Percentiles rank a stretch among this genome's conserved stretches.
Evolutionary conservation across 2,888 invertebrate genomes (phyloP).

Genomic region (Brachylomia viminalis): DNA sequence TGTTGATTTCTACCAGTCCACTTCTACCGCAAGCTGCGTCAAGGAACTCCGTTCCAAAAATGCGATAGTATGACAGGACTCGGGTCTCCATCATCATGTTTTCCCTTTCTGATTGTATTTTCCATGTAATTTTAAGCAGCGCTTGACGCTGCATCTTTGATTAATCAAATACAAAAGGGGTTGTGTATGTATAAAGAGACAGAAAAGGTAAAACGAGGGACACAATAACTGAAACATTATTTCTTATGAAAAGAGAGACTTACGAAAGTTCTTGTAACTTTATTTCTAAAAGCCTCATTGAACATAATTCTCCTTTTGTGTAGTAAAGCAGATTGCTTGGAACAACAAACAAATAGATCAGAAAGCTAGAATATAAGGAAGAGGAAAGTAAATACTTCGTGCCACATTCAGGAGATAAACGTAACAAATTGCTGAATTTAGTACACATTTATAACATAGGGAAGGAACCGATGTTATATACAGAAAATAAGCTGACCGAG

Average conservation of each 20-base stretch:
- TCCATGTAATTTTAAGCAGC: background rate
- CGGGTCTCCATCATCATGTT: background rate
- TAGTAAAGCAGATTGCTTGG: slow-evolving; percentile 25
- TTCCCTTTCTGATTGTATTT: background rate
- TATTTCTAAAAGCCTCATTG: slow-evolving; percentile 41
- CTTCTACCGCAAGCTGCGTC: background rate
- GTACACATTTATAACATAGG: slow-evolving; percentile 8
- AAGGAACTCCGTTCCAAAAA: background rate
- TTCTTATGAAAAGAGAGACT: slow-evolving; percentile 21
- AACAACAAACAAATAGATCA: slow-evolving; percentile 55
- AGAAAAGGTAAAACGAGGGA: slow-evolving; percentile 4
- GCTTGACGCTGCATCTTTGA: slow-evolving; percentile 4
- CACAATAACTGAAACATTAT: slow-evolving; percentile 3
- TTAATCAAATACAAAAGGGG: slow-evolving; percentile 4
- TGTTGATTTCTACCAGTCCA: background rate
- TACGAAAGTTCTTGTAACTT: slow-evolving; percentile 19
- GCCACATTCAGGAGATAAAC: slow-evolving; percentile 36
- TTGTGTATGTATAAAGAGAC: background rate
- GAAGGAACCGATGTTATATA: slow-evolving; percentile 1
- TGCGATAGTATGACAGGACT: background rate
- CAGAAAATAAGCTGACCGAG: background rate
- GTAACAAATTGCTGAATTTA: slow-evolving; percentile 47
- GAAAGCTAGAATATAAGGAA: slow-evolving; percentile 46
- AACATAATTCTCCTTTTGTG: slow-evolving; percentile 46
- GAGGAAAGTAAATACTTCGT: slow-evolving; percentile 43